A percentile compares a stretch with the other conserved stretches of the same genome.
phyloP scores from a whole-genome alignment of 2,888 invertebrate genomes.

The Pharmacophagus antenor region DNA sequence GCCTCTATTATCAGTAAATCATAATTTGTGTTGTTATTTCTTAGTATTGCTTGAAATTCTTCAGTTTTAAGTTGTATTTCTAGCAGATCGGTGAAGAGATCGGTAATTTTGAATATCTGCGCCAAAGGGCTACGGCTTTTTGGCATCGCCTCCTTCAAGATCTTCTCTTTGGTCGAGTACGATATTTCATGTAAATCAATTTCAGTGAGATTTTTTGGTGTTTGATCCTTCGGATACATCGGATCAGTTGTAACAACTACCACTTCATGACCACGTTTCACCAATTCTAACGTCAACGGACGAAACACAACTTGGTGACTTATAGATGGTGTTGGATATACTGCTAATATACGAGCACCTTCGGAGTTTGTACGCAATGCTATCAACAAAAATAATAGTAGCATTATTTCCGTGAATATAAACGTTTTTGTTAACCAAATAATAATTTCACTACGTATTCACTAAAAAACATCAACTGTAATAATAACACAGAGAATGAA shows the following conservation, averaged over 20 bases:
- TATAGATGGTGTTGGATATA: constrained; percentile 44
- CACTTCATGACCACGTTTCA: constrained; percentile 49
- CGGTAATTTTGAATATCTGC: constrained; percentile 21
- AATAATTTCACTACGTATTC: background rate
- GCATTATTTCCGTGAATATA: background rate
- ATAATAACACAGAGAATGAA: background rate
- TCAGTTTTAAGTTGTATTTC: constrained; percentile 16
- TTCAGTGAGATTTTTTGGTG: constrained; percentile 45
- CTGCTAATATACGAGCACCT: constrained; percentile 37
- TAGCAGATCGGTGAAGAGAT: constrained; percentile 17
- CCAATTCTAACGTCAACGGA: constrained; percentile 46
- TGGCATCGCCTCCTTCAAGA: constrained; percentile 27
- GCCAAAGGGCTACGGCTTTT: constrained; percentile 18
- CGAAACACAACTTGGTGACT: constrained; percentile 48
- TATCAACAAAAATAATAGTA: background rate
- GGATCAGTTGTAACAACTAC: constrained; percentile 39
- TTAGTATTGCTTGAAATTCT: constrained; percentile 22
- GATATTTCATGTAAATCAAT: constrained; percentile 45
- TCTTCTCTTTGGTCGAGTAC: constrained; percentile 31
- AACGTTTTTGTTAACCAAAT: background rate
- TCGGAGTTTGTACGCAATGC: background rate
- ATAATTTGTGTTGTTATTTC: constrained; percentile 32
- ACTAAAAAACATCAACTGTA: background rate
- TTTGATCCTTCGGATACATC: constrained; percentile 28
- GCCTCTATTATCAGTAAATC: constrained; percentile 47